Conservation (phyloP, 2,113 vertebrate genomes). For the Hylia prasina region DNA sequence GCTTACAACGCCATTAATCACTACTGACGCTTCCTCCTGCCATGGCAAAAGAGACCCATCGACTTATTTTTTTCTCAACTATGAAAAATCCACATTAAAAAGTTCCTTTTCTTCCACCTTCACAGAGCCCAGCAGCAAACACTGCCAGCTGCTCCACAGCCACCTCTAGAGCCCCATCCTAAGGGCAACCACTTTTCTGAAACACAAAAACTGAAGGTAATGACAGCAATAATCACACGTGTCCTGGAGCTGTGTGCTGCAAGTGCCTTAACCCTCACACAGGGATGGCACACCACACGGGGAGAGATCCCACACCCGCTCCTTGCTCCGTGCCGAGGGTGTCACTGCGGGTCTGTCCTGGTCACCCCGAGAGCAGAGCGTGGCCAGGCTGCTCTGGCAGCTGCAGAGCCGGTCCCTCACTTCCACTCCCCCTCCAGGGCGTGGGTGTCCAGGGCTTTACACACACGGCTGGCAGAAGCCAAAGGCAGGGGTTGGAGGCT, state of each 20-base stretch:
- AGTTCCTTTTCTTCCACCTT: background rate
- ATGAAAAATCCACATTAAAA: background rate
- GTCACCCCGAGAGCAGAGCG: fast-evolving
- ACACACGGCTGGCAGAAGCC: background rate
- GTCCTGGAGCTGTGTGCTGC: background rate
- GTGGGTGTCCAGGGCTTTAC: background rate
- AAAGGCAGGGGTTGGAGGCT: background rate
- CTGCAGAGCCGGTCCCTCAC: background rate
- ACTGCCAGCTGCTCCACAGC: background rate
- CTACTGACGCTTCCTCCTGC: background rate
- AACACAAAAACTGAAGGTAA: background rate
- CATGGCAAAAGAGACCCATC: background rate
- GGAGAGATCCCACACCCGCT: background rate
- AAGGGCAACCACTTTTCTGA: background rate
- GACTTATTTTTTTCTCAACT: background rate
- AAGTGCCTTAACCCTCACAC: background rate
- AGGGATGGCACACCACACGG: background rate
- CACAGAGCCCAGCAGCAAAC: background rate
- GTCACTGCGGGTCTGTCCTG: fast-evolving
- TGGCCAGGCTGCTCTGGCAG: background rate
- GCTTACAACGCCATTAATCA: background rate
- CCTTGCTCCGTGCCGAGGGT: fast-evolving
- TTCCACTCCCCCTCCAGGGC: fast-evolving
- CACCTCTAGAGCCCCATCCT: background rate
- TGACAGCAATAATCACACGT: background rate